Evolutionary conservation across 2,113 vertebrate genomes (phyloP).

Genomic region (mouse (Mus musculus)): DNA sequence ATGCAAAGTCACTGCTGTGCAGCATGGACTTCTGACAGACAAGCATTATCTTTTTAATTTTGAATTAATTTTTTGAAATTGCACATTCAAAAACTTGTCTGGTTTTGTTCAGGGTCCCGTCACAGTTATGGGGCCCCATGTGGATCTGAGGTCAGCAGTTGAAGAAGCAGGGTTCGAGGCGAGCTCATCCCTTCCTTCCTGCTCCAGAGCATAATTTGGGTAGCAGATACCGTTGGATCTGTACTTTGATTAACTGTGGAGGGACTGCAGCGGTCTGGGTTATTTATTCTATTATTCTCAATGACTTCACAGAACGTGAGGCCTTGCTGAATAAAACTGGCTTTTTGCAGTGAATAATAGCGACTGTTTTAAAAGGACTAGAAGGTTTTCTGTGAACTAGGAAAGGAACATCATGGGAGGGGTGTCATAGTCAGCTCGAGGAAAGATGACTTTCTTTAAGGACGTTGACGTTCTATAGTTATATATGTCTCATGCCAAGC

Average conservation of each 20-base stretch:
- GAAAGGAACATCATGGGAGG: background rate
- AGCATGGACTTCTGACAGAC: background rate
- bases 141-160: background rate
- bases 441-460: conserved; percentile 15
- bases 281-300: background rate
- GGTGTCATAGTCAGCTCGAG: background rate
- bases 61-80: background rate
- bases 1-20: background rate
- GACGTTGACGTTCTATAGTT: no score
- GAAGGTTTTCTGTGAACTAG: background rate
- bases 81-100: background rate
- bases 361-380: conserved; percentile 51
- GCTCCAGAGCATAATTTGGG: background rate
- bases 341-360: background rate
- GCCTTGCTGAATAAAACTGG: conserved; percentile 2
- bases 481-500: background rate
- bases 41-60: background rate
- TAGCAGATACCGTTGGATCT: background rate
- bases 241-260: background rate
- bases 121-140: background rate
- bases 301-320: background rate
- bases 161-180: background rate
- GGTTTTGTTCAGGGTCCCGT: no score
- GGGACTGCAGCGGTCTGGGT: background rate
- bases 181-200: background rate